Percentiles rank a stretch among this genome's conserved stretches.
phyloP scores from a whole-genome alignment of 2,113 vertebrate species.

The Oryzias curvinotus region DNA sequence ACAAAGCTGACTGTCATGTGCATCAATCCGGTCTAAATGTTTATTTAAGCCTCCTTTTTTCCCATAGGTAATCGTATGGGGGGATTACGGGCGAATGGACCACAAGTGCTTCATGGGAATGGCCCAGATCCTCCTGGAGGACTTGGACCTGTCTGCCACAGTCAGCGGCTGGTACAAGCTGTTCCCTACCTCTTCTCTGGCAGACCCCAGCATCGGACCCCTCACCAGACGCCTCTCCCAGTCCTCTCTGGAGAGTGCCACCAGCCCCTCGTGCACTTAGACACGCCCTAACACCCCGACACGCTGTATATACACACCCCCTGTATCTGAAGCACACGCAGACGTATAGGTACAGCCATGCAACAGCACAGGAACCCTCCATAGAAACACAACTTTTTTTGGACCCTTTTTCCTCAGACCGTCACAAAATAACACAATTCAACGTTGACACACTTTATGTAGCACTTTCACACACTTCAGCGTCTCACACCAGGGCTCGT shows the following conservation, averaged over 20 bases:
- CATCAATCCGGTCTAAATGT: no score
- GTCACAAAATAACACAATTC: constrained; percentile 16
- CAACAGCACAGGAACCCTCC: background rate
- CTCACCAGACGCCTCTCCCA: constrained; percentile 94
- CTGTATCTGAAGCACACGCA: constrained; percentile 45
- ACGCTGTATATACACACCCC: constrained; percentile 61
- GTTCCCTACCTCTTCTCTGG: constrained; percentile 97
- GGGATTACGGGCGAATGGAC: constrained; percentile 98
- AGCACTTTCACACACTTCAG: constrained; percentile 59
- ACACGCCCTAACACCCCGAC: constrained; percentile 33
- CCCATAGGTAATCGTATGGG: constrained; percentile 94
- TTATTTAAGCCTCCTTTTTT: background rate
- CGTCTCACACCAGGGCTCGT: constrained; percentile 30
- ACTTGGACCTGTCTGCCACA: constrained; percentile 89
- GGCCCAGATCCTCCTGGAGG: constrained; percentile 97
- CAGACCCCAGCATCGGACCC: constrained; percentile 91
- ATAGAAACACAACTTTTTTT: background rate
- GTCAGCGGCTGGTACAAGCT: constrained; percentile 98
- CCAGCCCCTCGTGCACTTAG: constrained; percentile 93
- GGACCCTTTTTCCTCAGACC: constrained; percentile 17
- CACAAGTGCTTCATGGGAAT: constrained; percentile 99
- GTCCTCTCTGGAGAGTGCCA: constrained; percentile 96
- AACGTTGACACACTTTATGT: constrained; percentile 54
- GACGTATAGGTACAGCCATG: constrained; percentile 10
- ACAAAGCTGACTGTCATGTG: no score